Evolutionary conservation across 2,797 vertebrate genomes (phyloP), one percentile per base, ranked within the genome.

Genomic region (Echiichthys vipera): DNA sequence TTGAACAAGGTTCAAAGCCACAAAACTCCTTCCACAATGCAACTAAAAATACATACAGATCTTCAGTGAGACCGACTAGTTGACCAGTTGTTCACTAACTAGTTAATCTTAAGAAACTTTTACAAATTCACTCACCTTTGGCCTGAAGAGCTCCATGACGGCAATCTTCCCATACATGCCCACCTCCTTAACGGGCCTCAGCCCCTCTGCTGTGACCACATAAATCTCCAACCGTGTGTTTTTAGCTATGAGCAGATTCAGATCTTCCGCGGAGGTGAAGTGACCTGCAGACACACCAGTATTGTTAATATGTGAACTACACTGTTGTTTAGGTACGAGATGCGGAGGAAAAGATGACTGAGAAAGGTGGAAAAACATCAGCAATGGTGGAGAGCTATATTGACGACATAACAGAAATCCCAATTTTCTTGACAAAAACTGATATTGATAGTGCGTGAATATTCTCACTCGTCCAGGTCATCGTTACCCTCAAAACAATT

Each of bases 141-240:
- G 98, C 34, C 97, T 94, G 89, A 99, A 99, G 43, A 99, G 97
- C 86, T 99, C 97, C 97, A 99, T 99, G 75, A 99, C 97, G 0
- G 97, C 96, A 0, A 98, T 99, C 88, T 98, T 99, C 34, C 98
- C 98, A 0, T 99, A 99, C 97, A 99, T 99, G 75, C 98, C 98
- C 61, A 99, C 97, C 86, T 99, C 98, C 73, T 99, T 99, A 70
- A 99, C 97, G 0, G 98, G 98, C 77, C 98, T 89, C 24, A 99
- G 95, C 20, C 98, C 98, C 83, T 99, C 98, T 0, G 98, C 95
- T 0, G 98, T 99, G 68, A 99, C 98, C 39, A 98, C 97, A 65
- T 99, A 99, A 81, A 99, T 99, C 92, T 99, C 98, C 88, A 99
- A 93, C 0, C 98, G 94, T 0, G 98, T 99, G 92, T 99, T 99